Percentiles rank a stretch among this genome's conserved stretches.
Conservation (phyloP, 1,140 invertebrate genomes). For the Acyrthosiphon pisum region DNA sequence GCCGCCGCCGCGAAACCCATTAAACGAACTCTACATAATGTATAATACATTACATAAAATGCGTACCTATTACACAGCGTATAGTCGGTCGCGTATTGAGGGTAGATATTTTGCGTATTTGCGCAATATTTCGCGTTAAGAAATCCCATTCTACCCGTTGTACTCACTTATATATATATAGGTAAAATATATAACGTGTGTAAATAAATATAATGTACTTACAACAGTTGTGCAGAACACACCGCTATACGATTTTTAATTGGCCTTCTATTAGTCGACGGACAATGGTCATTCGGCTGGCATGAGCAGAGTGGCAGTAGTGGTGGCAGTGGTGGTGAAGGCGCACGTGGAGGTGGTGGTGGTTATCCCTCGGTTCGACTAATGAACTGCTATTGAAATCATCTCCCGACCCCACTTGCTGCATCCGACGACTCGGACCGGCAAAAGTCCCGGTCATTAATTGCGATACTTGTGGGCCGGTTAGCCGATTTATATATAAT, state of each 20-base stretch:
- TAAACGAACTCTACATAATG: neutral
- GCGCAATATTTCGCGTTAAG: neutral
- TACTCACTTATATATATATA: too few species aligned
- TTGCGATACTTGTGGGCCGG: slow-evolving; percentile 19
- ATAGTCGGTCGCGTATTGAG: neutral
- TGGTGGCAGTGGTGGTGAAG: neutral
- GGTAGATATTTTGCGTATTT: slow-evolving; percentile 14
- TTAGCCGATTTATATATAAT: neutral
- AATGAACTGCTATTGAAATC: slow-evolving; percentile 52
- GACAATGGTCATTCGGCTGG: neutral
- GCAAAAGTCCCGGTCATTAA: slow-evolving; percentile 19
- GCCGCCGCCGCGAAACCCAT: neutral
- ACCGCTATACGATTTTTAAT: slow-evolving; percentile 34
- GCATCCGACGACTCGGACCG: neutral
- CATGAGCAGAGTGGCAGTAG: neutral
- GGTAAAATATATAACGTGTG: too few species aligned
- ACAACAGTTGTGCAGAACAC: neutral
- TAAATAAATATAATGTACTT: neutral
- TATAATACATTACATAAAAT: neutral
- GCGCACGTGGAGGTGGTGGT: neutral
- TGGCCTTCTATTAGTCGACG: slow-evolving; percentile 36
- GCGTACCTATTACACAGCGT: neutral
- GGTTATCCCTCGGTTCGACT: neutral
- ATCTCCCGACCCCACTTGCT: neutral
- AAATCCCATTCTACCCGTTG: neutral